phyloP scores from a whole-genome alignment of 2,797 vertebrate species.

The Perodicticus potto region DNA sequence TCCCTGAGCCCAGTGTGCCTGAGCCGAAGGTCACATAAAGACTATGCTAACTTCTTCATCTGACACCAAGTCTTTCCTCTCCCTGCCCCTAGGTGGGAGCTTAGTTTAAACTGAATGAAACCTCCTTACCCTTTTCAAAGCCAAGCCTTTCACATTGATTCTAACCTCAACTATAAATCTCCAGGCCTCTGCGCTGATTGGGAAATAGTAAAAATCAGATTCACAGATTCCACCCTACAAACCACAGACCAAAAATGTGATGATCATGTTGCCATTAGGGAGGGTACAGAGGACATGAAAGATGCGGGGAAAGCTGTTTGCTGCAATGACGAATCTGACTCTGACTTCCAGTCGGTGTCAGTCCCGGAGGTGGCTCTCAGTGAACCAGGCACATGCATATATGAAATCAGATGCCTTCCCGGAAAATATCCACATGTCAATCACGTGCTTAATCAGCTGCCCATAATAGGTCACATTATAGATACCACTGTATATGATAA shows the following conservation, averaged over 20 bases:
- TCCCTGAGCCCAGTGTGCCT: background rate
- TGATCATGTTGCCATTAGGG: background rate
- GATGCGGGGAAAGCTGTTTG: background rate
- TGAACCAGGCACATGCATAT: background rate
- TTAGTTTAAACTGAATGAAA: background rate
- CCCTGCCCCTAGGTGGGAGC: slow-evolving; percentile 28
- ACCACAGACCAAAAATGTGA: background rate
- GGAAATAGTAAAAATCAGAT: slow-evolving; percentile 26
- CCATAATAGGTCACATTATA: background rate
- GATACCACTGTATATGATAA: slow-evolving; percentile 3
- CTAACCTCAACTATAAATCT: background rate
- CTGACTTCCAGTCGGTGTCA: background rate
- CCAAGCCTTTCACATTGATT: background rate
- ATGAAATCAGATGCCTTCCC: background rate
- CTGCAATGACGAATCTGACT: background rate
- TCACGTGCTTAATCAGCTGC: slow-evolving; percentile 20
- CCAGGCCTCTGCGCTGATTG: background rate
- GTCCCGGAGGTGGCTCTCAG: background rate
- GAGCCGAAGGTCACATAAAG: background rate
- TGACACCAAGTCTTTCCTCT: background rate
- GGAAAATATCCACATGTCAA: background rate
- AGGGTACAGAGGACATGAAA: background rate
- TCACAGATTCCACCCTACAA: background rate
- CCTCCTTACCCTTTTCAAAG: background rate
- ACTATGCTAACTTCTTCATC: background rate